Conservation (phyloP, 2,113 vertebrate genomes). For the Bothrops jararaca region DNA sequence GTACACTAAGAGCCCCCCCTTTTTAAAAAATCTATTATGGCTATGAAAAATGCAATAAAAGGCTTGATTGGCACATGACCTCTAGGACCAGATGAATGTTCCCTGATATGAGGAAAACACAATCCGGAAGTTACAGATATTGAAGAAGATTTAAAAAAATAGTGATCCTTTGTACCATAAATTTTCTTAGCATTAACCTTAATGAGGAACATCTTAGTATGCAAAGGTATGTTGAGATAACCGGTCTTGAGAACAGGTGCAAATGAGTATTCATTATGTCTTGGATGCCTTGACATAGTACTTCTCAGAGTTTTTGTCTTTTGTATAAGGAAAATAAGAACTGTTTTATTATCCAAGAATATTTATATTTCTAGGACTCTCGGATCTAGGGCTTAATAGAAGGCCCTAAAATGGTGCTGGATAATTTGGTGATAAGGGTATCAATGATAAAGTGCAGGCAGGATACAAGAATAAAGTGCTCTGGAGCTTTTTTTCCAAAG, state of each 20-base stretch:
- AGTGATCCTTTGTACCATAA: not conserved
- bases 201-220: not conserved
- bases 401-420: not conserved
- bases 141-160: not conserved
- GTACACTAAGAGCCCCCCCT: not conserved
- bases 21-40: not conserved
- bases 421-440: not conserved
- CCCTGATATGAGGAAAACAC: slow-evolving; percentile 19
- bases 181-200: not conserved
- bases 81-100: not conserved
- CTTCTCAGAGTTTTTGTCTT: not conserved
- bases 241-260: not conserved
- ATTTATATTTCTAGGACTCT: not conserved
- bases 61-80: not conserved
- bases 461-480: not conserved
- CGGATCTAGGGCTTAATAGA: not conserved
- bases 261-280: not conserved
- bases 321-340: not conserved
- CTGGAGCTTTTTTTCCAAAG: not conserved
- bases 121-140: not conserved
- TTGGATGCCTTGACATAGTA: not conserved
- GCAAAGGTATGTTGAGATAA: not conserved
- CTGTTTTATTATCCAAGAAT: not conserved
- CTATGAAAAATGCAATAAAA: not conserved
- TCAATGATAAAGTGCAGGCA: not conserved